These are phyloP conservation scores for Papilio aristodemus DNA, from an alignment of 1,140 invertebrate species.

Conservation along the genomic window DNA sequence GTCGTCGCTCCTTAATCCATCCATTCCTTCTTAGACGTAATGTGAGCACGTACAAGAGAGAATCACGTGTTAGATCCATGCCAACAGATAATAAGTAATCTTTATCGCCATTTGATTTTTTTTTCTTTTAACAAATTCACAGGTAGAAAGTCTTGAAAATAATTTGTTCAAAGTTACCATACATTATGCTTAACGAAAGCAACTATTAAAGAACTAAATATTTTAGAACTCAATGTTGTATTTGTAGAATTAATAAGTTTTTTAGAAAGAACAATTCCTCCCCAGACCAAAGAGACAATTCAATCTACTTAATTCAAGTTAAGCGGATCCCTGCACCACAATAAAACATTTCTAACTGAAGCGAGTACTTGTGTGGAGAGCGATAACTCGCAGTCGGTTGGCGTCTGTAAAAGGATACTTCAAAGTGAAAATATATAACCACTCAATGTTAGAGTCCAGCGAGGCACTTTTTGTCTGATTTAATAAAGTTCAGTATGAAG, in stretches of 20 bases:
- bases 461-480: neutral
- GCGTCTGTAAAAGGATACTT: slow-evolving; percentile 10
- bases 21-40: too few species aligned
- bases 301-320: slow-evolving; percentile 13
- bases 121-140: too few species aligned
- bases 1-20: too few species aligned
- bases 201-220: neutral
- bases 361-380: slow-evolving; percentile 18
- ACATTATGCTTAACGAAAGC: too few species aligned
- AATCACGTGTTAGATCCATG: too few species aligned
- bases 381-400: slow-evolving; percentile 9
- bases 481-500: too few species aligned
- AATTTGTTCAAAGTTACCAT: too few species aligned
- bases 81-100: too few species aligned
- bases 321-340: slow-evolving; percentile 4
- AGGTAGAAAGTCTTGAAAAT: too few species aligned
- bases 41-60: too few species aligned
- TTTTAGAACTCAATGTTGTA: neutral
- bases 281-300: neutral
- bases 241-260: neutral
- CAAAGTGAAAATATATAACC: slow-evolving; percentile 12
- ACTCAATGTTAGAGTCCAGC: neutral
- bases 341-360: neutral
- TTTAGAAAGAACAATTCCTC: neutral
- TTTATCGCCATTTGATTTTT: too few species aligned